phyloP scores from a whole-genome alignment of 2,888 invertebrate species.

The Isotomurus palustris region DNA sequence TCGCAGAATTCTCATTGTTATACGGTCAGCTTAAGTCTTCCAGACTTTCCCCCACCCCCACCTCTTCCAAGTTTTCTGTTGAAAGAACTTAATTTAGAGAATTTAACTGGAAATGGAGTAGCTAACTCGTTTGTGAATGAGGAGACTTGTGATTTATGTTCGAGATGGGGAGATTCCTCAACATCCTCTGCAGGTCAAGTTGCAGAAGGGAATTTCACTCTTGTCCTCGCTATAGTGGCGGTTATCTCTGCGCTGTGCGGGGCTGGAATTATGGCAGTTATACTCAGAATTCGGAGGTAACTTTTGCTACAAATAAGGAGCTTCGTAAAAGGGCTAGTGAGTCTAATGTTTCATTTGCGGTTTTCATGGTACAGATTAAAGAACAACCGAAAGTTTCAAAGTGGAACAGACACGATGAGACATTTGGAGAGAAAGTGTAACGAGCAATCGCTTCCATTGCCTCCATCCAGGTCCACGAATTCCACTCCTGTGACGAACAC shows the following conservation, averaged over 20 bases:
- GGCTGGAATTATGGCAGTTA: slow-evolving; percentile 37
- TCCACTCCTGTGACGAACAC: slow-evolving; percentile 31
- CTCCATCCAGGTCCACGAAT: slow-evolving; percentile 22
- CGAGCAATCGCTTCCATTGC: slow-evolving; percentile 17
- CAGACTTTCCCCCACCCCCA: slow-evolving; percentile 38
- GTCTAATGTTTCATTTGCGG: not conserved
- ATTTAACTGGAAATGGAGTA: too few species aligned
- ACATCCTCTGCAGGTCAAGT: slow-evolving; percentile 16
- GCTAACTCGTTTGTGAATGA: not conserved
- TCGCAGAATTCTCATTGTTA: not conserved
- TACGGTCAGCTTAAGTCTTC: not conserved
- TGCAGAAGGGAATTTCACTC: slow-evolving; percentile 24
- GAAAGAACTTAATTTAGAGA: slow-evolving; percentile 15
- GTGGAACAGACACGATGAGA: slow-evolving; percentile 22
- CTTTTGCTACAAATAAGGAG: not conserved
- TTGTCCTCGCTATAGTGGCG: slow-evolving; percentile 43
- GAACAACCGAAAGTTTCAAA: slow-evolving; percentile 26
- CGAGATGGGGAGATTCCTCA: slow-evolving; percentile 23
- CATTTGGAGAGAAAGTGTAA: slow-evolving; percentile 37
- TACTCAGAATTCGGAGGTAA: slow-evolving; percentile 36
- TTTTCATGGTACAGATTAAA: slow-evolving; percentile 19
- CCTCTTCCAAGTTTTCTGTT: slow-evolving; percentile 31
- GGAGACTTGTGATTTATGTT: slow-evolving; percentile 40
- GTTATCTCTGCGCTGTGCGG: slow-evolving; percentile 41
- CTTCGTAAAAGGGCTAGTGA: too few species aligned